phyloP scores from a whole-genome alignment of 2,888 invertebrate genomes.

The Dicycla oo region DNA sequence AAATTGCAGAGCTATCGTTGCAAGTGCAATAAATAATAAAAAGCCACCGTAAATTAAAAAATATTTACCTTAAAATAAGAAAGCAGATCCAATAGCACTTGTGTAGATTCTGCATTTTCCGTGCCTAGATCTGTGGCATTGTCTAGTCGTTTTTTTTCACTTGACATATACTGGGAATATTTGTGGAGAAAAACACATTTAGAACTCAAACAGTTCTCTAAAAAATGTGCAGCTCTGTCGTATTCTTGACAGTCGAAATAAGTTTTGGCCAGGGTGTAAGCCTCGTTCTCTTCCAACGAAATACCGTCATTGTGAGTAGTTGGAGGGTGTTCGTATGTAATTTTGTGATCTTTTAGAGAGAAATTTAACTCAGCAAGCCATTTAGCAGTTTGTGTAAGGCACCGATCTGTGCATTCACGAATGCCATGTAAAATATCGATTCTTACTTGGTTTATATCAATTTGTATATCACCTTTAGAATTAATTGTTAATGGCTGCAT shows the following conservation, averaged over 20 bases:
- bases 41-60: neutral
- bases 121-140: slow-evolving; percentile 88
- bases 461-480: slow-evolving; percentile 82
- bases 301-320: slow-evolving; percentile 83
- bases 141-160: slow-evolving; percentile 97
- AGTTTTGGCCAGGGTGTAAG: slow-evolving; percentile 95
- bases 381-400: slow-evolving; percentile 95
- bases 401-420: slow-evolving; percentile 94
- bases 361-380: slow-evolving; percentile 97
- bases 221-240: slow-evolving; percentile 95
- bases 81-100: slow-evolving; percentile 84
- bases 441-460: slow-evolving; percentile 85
- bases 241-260: slow-evolving; percentile 98
- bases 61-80: slow-evolving; percentile 85
- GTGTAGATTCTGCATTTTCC: slow-evolving; percentile 84
- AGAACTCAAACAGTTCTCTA: slow-evolving; percentile 92
- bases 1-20: neutral
- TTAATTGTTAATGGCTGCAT: slow-evolving; percentile 81
- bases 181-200: slow-evolving; percentile 95
- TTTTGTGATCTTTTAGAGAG: slow-evolving; percentile 92
- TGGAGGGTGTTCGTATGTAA: slow-evolving; percentile 87
- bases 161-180: slow-evolving; percentile 96
- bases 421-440: slow-evolving; percentile 84
- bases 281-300: slow-evolving; percentile 92
- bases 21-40: neutral